Percentiles rank a stretch among this genome's conserved stretches.
phyloP scores from a whole-genome alignment of 2,797 vertebrate genomes.

The Thaleichthys pacificus region DNA sequence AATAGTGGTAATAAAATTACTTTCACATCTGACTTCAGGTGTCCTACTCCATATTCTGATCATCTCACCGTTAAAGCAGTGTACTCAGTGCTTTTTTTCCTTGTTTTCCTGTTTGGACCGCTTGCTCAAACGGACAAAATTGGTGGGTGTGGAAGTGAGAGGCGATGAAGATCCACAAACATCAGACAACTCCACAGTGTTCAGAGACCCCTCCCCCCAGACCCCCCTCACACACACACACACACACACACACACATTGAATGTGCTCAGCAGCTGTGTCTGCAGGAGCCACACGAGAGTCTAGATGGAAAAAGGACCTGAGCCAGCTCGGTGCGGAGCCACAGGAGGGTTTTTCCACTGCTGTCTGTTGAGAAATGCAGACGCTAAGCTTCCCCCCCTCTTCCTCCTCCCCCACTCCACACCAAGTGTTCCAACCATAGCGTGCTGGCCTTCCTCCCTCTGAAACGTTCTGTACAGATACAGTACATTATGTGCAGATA shows the following conservation, averaged over 20 bases:
- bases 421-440: slow-evolving; percentile 37
- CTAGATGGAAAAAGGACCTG: slow-evolving; percentile 60
- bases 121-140: slow-evolving; percentile 25
- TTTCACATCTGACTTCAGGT: slow-evolving; percentile 10
- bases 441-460: slow-evolving; percentile 17
- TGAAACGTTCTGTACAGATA: background rate
- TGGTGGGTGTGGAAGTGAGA: slow-evolving; percentile 25
- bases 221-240: background rate
- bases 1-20: slow-evolving; percentile 12
- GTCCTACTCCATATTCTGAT: slow-evolving; percentile 22
- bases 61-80: slow-evolving; percentile 23
- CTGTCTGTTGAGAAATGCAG: slow-evolving; percentile 48
- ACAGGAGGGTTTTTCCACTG: slow-evolving; percentile 57
- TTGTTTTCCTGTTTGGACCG: slow-evolving; percentile 26
- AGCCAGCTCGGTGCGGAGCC: slow-evolving; percentile 65
- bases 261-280: slow-evolving; percentile 71
- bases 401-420: slow-evolving; percentile 20
- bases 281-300: slow-evolving; percentile 59
- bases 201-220: slow-evolving; percentile 12
- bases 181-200: slow-evolving; percentile 55
- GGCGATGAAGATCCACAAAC: slow-evolving; percentile 36
- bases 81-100: background rate
- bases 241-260: slow-evolving; percentile 20
- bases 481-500: slow-evolving; percentile 26
- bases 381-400: slow-evolving; percentile 31